Conservation (phyloP, 2,888 invertebrate species). For the Argyresthia goedartella region DNA sequence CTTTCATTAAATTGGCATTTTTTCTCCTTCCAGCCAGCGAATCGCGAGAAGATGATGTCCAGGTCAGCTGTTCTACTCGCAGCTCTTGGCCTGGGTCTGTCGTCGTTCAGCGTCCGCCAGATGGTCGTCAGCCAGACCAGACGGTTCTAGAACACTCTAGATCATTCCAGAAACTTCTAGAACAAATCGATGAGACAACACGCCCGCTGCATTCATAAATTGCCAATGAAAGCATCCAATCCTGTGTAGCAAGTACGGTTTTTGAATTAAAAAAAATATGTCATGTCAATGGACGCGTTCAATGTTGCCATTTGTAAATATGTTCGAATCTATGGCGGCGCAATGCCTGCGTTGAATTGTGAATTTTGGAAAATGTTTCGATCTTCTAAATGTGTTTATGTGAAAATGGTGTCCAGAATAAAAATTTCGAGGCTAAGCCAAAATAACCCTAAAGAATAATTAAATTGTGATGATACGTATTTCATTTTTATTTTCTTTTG, state of each 20-base stretch:
- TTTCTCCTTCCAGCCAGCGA: slow-evolving; percentile 40
- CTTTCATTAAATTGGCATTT: not conserved
- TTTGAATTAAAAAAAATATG: not conserved
- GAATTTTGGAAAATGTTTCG: too few species aligned
- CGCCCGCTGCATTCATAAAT: not conserved
- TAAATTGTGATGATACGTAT: too few species aligned
- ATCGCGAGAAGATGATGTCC: slow-evolving; percentile 67
- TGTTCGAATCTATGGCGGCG: too few species aligned
- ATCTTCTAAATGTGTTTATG: not conserved
- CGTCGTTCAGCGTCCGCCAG: slow-evolving; percentile 74
- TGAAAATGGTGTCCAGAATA: slow-evolving; percentile 4
- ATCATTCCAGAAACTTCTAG: not conserved
- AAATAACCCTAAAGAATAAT: too few species aligned
- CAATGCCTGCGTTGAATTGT: too few species aligned
- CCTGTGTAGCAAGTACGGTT: not conserved
- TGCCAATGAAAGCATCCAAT: too few species aligned
- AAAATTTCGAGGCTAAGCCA: too few species aligned
- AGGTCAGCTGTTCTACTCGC: slow-evolving; percentile 71
- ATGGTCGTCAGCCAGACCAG: slow-evolving; percentile 63
- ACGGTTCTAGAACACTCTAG: slow-evolving; percentile 30
- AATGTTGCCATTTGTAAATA: too few species aligned
- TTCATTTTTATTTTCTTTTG: not conserved
- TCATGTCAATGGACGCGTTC: too few species aligned
- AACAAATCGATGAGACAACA: not conserved
- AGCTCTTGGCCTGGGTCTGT: slow-evolving; percentile 69